These are phyloP conservation scores for Rugalucina vietnamica DNA, from an alignment of 2,888 invertebrate genomes.

Conservation along the genomic window DNA sequence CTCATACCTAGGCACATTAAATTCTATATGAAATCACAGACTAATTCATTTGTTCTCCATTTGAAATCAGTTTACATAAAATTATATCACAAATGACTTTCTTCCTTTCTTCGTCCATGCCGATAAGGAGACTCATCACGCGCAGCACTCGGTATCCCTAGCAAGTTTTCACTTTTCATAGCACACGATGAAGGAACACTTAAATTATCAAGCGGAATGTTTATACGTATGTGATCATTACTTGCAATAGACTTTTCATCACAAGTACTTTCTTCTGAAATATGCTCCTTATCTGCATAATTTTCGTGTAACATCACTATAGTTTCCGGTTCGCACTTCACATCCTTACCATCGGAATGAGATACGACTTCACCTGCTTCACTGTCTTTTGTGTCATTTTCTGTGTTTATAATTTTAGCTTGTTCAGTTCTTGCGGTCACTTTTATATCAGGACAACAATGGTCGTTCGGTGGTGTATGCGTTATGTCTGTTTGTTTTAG, in stretches of 20 bases:
- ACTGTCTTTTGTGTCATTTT: not conserved
- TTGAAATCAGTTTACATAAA: not conserved
- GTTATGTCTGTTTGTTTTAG: not conserved
- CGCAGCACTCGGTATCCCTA: conserved; percentile 3
- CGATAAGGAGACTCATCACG: not conserved
- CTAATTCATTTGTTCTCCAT: not conserved
- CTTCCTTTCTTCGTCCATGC: not conserved
- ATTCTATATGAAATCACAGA: not conserved
- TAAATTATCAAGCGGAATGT: conserved; percentile 7
- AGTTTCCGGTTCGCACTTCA: not conserved
- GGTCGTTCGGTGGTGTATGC: no score
- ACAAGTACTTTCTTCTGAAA: not conserved
- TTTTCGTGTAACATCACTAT: not conserved
- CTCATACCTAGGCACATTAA: no score
- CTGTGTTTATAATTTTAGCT: no score
- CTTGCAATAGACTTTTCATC: not conserved
- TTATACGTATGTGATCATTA: not conserved
- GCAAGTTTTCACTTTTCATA: not conserved
- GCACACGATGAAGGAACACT: not conserved
- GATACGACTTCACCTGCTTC: no score
- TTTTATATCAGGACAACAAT: no score
- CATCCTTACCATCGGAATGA: not conserved
- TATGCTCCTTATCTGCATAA: not conserved
- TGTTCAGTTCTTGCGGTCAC: no score
- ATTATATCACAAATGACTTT: conserved; percentile 9